A percentile compares a stretch with the other conserved stretches of the same genome.
Conservation (phyloP, 2,888 invertebrate species). For the Flexamia atlantica region DNA sequence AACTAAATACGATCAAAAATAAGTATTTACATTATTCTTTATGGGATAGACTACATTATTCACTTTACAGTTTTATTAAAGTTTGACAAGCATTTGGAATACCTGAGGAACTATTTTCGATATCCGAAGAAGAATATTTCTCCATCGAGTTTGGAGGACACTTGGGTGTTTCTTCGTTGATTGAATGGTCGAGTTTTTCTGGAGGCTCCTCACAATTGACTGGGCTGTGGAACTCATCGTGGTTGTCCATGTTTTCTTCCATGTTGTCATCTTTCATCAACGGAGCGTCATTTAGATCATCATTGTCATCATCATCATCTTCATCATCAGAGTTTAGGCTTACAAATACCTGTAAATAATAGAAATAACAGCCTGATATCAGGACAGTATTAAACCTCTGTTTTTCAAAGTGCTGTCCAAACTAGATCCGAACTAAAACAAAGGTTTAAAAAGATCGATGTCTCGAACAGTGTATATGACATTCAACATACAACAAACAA, state of each 20-base stretch:
- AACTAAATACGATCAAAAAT: no score
- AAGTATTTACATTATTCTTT: no score
- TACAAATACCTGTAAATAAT: slow-evolving; percentile 57
- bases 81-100: no score
- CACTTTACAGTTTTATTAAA: no score
- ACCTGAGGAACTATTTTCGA: slow-evolving; percentile 60
- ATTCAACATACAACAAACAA: no score
- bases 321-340: slow-evolving; percentile 70
- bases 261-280: slow-evolving; percentile 69
- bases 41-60: no score
- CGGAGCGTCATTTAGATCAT: slow-evolving; percentile 65
- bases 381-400: no score
- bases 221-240: not conserved
- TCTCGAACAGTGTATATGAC: no score
- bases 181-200: slow-evolving; percentile 11
- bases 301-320: slow-evolving; percentile 65
- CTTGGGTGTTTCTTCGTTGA: slow-evolving; percentile 72
- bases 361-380: no score
- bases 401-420: no score
- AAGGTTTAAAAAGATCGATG: no score
- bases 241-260: slow-evolving; percentile 7
- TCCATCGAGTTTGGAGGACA: slow-evolving; percentile 63
- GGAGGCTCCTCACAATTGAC: not conserved
- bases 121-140: slow-evolving; percentile 62
- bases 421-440: no score